These are phyloP conservation scores for Lepidurus apus DNA, from an alignment of 1,140 invertebrate species.

Conservation along the genomic window DNA sequence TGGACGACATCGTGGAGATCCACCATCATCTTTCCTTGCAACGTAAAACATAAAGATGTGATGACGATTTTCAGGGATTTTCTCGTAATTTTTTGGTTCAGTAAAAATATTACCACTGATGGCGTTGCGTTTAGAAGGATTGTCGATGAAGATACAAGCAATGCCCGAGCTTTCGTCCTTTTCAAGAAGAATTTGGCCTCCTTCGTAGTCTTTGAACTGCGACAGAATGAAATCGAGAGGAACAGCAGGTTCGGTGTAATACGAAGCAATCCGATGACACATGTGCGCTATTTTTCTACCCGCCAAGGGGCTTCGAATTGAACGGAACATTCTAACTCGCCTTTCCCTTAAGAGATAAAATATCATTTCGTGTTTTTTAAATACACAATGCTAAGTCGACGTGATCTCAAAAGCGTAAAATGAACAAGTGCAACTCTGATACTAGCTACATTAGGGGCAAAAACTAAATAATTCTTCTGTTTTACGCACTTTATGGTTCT, in stretches of 20 bases:
- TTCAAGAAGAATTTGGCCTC: constrained; percentile 47
- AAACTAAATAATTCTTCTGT: no score
- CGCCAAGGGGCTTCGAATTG: background rate
- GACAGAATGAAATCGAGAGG: background rate
- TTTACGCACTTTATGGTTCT: no score
- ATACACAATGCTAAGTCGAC: no score
- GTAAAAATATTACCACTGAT: constrained; percentile 43
- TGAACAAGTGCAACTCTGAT: no score
- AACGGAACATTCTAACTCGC: background rate
- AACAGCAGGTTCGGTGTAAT: constrained; percentile 22
- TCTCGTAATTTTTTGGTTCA: background rate
- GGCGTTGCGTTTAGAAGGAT: constrained; percentile 50
- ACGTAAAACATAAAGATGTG: constrained; percentile 38
- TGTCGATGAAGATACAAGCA: constrained; percentile 47
- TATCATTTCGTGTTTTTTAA: no score
- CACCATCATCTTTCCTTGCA: constrained; percentile 56
- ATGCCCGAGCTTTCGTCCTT: constrained; percentile 48
- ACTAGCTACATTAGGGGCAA: no score
- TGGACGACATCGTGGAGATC: constrained; percentile 49
- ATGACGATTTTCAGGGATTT: constrained; percentile 35
- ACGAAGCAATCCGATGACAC: background rate
- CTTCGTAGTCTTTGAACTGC: constrained; percentile 35
- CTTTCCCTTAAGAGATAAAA: background rate
- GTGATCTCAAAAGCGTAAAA: no score
- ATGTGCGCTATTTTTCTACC: background rate